Evolutionary conservation across 1,140 invertebrate species (phyloP).

Genomic region (Macrobrachium nipponense): DNA sequence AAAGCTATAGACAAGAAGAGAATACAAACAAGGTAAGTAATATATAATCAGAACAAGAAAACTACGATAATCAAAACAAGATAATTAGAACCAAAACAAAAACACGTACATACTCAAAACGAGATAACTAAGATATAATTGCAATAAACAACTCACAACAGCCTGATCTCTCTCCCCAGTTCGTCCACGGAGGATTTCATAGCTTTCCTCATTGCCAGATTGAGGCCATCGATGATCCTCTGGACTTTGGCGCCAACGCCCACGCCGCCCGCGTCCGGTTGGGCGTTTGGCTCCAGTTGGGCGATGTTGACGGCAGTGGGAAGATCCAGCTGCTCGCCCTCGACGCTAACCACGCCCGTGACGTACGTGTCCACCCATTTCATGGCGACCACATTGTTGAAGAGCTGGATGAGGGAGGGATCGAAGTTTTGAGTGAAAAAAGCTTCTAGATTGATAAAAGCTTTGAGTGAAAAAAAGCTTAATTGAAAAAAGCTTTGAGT

Average conservation of each 20-base stretch:
- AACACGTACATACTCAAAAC: not conserved
- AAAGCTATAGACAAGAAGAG: no score
- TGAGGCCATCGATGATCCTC: constrained; percentile 26
- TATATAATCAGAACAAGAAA: no score
- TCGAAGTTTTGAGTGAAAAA: no score
- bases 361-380: constrained; percentile 5
- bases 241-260: constrained; percentile 27
- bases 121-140: not conserved
- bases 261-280: not conserved
- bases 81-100: not conserved
- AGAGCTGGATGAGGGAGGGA: constrained; percentile 28
- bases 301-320: not conserved
- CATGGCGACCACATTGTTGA: constrained; percentile 43
- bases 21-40: no score
- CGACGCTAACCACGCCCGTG: constrained; percentile 33
- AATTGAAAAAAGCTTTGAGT: no score
- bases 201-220: constrained; percentile 27
- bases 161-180: constrained; percentile 19
- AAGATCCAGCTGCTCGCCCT: constrained; percentile 49
- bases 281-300: no score
- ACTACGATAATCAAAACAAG: no score
- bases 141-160: constrained; percentile 32
- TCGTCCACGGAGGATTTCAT: constrained; percentile 44
- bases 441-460: no score
- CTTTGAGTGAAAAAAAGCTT: no score